Base-by-base conservation (phyloP, 2,113 vertebrate genomes). In the Gila orcuttii region DNA sequence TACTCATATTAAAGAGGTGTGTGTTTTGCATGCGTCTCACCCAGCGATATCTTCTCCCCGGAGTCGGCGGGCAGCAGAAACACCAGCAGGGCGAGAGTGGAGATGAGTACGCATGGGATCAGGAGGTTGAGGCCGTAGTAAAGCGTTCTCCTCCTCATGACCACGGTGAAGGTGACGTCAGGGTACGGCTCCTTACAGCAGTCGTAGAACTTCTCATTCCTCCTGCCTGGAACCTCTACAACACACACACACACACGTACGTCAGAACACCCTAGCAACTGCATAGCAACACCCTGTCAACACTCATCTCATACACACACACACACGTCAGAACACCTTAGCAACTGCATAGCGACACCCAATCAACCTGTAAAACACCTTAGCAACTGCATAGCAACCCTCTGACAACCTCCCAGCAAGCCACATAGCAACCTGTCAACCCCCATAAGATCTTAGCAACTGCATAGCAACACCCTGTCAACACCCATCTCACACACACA, bases 131-230 rank as follows among this genome's bases (percentile, higher is more conserved):
- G 92, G 1, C 92, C 93, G 10, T 94, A 94, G 89, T 93, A 94
- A 12, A 94, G 90, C 7, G 93, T 94, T 71, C 93, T 89, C 36
- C 93, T 89, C 83, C 93, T 91, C 92, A 94, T 93, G 84, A 93
- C 92, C 79, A 94, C 88, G 0, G 92, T 94, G 88, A 94, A 94
- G 66, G 93, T 93, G 75, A 93, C 90, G 5, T 93, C 93, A 0
- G 93, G 93, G 71, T 94, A 93, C 7, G 93, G 93, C 88, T 94
- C 93, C 80, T 92, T 91, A 60, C 93, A 94, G 92, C 93, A 94
- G 88, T 93, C 93, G 6, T 94, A 94, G 88, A 94, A 93, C 45
- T 89, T 91, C 86, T 93, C 93, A 12, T 88, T 93, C 82, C 93
- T 89, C n/a, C 87, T 89, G 4, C 93, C 93, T 0, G 92, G 92